Base-by-base conservation (phyloP, 2,797 vertebrate genomes). In the Sylvia borin region DNA sequence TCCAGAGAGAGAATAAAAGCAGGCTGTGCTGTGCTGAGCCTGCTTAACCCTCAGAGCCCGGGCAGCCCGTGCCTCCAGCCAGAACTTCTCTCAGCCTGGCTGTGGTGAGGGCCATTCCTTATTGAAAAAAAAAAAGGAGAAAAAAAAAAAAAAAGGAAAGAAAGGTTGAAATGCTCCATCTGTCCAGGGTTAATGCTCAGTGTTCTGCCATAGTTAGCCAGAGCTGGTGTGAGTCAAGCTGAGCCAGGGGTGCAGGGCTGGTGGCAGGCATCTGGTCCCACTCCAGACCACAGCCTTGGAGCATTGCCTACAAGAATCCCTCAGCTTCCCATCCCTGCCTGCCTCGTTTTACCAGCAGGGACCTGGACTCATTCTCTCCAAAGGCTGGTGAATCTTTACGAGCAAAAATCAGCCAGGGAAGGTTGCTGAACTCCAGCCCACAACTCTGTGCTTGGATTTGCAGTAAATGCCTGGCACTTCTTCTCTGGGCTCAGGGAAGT, bases 1-100 rank as follows among this genome's bases (percentile, higher is more conserved):
- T 83, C 58, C 48, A 54, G 85, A 45, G 80, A 70, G 85, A 91
- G 68, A 85, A 92, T 85, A 66, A 94, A 83, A 90, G 68, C 60
- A n/a, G 72, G 43, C 79, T 88, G 55, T 27, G 51, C 71, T 80
- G 57, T 66, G 51, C 67, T 90, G 72, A 83, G 79, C 79, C 79
- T 88, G 57, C 88, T 88, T 94, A 94, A 88, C 91, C 89, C 91
- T 86, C 50, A 5, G 40, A 47, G 80, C n/a, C 76, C 2, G 0
- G 51, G 16, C 36, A 70, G 31, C 34, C 66, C 0, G 2, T 14
- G 62, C 61, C 50, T 70, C 60, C 70, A 53, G 31, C 58, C 87
- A 90, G 72, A 47, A 58, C 45, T 65, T 65, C 58, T 58, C 87
- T 47, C 45, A 71, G 58, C 38, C 72, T 2, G 29, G 29, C 14